Conservation (phyloP, 2,888 invertebrate species). For the Spilarctia lutea region DNA sequence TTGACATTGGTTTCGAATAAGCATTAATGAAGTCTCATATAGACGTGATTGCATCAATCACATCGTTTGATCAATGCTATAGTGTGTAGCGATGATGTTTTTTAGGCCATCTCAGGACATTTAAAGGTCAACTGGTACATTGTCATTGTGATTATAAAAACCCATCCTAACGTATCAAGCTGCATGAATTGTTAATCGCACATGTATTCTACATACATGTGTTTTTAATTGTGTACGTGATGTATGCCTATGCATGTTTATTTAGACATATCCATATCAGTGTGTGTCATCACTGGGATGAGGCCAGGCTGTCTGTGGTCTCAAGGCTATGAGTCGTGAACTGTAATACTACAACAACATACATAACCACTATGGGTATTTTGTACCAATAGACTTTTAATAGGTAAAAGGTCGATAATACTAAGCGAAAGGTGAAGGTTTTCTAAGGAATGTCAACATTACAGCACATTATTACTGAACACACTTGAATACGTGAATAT, state of each 20-base stretch:
- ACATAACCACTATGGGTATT: constrained; percentile 19
- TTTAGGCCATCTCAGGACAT: constrained; percentile 38
- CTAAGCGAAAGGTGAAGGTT: constrained; percentile 19
- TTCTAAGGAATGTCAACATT: constrained; percentile 30
- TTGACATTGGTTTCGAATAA: constrained; percentile 44
- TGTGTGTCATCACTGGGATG: constrained; percentile 57
- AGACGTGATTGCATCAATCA: constrained; percentile 39
- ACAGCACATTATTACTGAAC: constrained; percentile 12
- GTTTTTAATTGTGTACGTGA: constrained; percentile 41
- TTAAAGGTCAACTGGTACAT: constrained; percentile 51
- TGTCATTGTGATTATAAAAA: constrained; percentile 35
- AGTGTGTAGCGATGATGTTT: constrained; percentile 6
- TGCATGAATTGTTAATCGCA: constrained; percentile 34
- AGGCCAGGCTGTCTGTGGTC: constrained; percentile 71
- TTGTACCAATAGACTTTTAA: neutral
- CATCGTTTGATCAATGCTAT: constrained; percentile 40
- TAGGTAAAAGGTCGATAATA: constrained; percentile 19
- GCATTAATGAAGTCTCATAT: constrained; percentile 23
- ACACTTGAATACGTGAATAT: constrained; percentile 12
- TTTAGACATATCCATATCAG: constrained; percentile 55
- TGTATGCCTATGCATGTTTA: constrained; percentile 47
- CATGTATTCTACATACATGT: constrained; percentile 31
- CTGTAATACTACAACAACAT: constrained; percentile 28
- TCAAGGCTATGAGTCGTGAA: constrained; percentile 59
- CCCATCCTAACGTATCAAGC: constrained; percentile 32